Evolutionary conservation across 2,888 invertebrate species (phyloP), one percentile per base, ranked within the genome.

Genomic region (Plagiodera versicolora): DNA sequence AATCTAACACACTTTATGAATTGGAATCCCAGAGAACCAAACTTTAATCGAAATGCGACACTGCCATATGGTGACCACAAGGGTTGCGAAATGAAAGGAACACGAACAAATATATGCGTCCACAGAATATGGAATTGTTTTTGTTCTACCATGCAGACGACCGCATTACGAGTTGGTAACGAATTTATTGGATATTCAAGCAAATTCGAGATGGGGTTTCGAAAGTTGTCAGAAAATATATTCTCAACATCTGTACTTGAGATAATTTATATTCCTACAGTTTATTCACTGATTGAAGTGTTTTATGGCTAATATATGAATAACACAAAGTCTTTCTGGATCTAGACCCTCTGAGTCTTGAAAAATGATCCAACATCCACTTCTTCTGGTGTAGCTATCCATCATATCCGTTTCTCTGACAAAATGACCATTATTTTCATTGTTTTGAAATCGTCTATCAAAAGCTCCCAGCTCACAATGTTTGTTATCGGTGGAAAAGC

Each of bases 31-130:
- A 39, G 39, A n/a, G 11, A 39, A 14, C 39, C 39, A 2, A 39
- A 6, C 11, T 39, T 14, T 39, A 39, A 39, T 39, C 39, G 39
- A 14, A 14, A n/a, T 39, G 39, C 39, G 39, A n/a, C 39, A 39
- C 39, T 32, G 53, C 53, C 58, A 58, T 58, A 58, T 53, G 58
- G 53, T 58, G 52, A 48, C 58, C 58, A 47, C 58, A 46, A 18
- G 19, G 48, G 24, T n/a, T 24, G 39, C 14, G 14, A 39, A 14
- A 3, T 14, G 14, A 11, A 39, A 14, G 39, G 39, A 11, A 39
- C n/a, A n/a, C n/a, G 39, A 14, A 39, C n/a, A 14, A 39, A 39
- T 11, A 39, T 14, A 39, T 39, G 39, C 14, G 39, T 8, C n/a
- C n/a, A 14, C 14, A n/a, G 39, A 39, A 39, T 39, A 11, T 14